Percentiles rank a stretch among this genome's conserved stretches.
phyloP scores from a whole-genome alignment of 2,888 invertebrate species.

The Oscheius sp. region DNA sequence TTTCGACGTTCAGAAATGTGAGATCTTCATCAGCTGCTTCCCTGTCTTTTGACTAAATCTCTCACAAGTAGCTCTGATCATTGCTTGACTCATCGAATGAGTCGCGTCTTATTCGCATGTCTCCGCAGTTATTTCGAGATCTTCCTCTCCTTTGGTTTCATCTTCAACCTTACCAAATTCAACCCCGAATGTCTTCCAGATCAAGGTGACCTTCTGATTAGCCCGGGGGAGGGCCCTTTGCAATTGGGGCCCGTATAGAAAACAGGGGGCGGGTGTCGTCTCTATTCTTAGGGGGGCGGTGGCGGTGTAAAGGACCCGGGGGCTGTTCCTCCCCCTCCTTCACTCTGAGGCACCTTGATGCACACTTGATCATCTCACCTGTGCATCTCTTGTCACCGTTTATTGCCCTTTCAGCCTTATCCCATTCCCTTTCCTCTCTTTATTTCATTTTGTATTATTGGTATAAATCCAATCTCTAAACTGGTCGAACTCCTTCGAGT shows the following conservation, averaged over 20 bases:
- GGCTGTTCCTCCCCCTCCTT: constrained; percentile 35
- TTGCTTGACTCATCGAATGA: background rate
- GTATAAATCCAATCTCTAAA: background rate
- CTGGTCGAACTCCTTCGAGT: background rate
- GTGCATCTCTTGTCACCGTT: background rate
- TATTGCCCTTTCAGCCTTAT: background rate
- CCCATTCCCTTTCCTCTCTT: background rate
- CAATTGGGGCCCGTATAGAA: constrained; percentile 23
- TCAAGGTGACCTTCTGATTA: background rate
- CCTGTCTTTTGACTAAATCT: no score
- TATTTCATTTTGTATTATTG: background rate
- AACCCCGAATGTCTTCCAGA: background rate
- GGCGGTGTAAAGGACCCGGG: constrained; percentile 26
- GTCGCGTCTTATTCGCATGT: background rate
- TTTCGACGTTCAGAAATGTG: no score
- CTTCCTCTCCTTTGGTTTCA: background rate
- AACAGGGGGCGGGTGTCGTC: constrained; percentile 37
- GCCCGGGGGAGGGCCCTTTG: background rate
- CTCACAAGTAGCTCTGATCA: no score
- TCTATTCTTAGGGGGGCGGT: constrained; percentile 31
- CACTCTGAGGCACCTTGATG: constrained; percentile 16
- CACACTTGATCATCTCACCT: constrained; percentile 33
- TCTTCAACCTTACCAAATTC: background rate
- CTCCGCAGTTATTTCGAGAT: background rate
- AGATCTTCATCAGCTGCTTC: no score